A percentile compares a stretch with the other conserved stretches of the same genome.
Evolutionary conservation across 2,888 invertebrate species (phyloP).

Genomic region (Criorhina ranunculi): DNA sequence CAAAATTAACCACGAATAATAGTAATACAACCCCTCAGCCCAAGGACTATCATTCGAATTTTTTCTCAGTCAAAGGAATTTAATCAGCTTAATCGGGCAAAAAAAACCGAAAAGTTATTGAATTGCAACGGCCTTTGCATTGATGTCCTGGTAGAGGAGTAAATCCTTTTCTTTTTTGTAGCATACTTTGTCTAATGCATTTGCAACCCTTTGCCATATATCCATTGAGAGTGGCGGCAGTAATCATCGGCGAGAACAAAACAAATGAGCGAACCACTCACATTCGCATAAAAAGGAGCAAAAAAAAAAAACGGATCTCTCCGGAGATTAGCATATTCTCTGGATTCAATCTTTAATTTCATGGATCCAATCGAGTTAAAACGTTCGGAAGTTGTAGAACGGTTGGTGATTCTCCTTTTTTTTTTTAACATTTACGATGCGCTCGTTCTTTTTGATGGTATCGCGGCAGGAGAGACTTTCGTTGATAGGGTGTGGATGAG

Average conservation of each 20-base stretch:
- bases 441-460: conserved; percentile 69
- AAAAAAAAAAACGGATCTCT: conserved; percentile 67
- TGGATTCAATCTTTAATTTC: conserved; percentile 75
- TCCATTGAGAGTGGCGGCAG: conserved; percentile 23
- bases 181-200: conserved; percentile 70
- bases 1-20: conserved; percentile 75
- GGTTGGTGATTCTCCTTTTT: conserved; percentile 9
- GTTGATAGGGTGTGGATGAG: conserved; percentile 50
- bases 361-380: conserved; percentile 79
- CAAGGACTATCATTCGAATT: conserved; percentile 49
- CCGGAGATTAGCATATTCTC: conserved; percentile 77
- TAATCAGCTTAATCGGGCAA: conserved; percentile 74
- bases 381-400: conserved; percentile 77
- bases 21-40: background rate
- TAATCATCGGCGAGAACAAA: conserved; percentile 56
- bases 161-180: conserved; percentile 41
- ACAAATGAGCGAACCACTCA: conserved; percentile 53
- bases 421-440: conserved; percentile 36
- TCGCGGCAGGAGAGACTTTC: background rate
- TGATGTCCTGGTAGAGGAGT: background rate
- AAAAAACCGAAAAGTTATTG: conserved; percentile 62
- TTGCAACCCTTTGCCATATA: conserved; percentile 53
- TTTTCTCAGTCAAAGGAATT: conserved; percentile 62
- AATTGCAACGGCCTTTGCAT: conserved; percentile 59
- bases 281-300: conserved; percentile 50